Evolutionary conservation across 2,797 vertebrate genomes (phyloP), one percentile per base, ranked within the genome.

Genomic region (Eupleurogrammus muticus): DNA sequence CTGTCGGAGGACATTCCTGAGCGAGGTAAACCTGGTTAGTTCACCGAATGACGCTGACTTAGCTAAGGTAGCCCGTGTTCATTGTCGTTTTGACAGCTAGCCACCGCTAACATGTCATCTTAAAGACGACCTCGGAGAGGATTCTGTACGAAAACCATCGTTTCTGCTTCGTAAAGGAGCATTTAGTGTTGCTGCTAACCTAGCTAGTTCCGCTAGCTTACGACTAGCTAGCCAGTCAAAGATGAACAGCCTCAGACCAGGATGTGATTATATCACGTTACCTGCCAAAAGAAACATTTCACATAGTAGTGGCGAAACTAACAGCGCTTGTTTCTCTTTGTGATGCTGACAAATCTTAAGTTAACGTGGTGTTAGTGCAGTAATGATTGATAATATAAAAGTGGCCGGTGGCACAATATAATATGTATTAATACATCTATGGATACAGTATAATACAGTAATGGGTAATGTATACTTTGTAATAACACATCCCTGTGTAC

Each of bases 11-110:
- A 19, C 8, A 1, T 6, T 62, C 47, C 58, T 57, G 75, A 84
- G 19, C 32, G 32, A 82, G 78, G 59, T 75, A 19, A 44, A 19
- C 32, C 49, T 35, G 38, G 38, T 55, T 38, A 58, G 23, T 63
- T 32, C 38, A 9, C 7, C 50, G 34, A 48, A 46, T 28, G 16
- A n/a, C 60, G 42, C 5, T 35, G 7, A 9, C 28, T 53, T 20
- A 60, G 66, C 36, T 17, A 36, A 54, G 46, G 21, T 20, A 55
- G 60, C 8, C 14, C 1, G 38, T 44, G 16, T 7, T 40, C 4
- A 9, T 19, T 58, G 1, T 4, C 7, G 0, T n/a, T 23, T 34
- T 5, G 11, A 21, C 19, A 8, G 38, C 42, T 66, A 35, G 42
- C 21, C 23, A 20, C 28, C 46, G 28, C 17, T 7, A 44, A 5